A percentile compares a stretch with the other conserved stretches of the same genome.
phyloP scores from a whole-genome alignment of 1,140 invertebrate genomes.

The Drosophila leontia region DNA sequence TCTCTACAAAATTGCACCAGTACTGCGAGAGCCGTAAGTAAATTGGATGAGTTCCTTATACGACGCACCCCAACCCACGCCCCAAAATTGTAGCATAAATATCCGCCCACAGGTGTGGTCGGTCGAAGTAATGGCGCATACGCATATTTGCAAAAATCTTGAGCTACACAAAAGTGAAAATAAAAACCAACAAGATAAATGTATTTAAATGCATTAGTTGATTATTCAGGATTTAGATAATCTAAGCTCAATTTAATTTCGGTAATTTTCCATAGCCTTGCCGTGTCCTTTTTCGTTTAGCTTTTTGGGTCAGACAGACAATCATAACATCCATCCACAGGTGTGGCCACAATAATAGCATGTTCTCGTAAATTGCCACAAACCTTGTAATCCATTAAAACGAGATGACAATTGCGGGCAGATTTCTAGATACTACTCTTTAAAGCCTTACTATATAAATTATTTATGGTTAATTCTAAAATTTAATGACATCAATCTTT shows the following conservation, averaged over 20 bases:
- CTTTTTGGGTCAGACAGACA: constrained; percentile 20
- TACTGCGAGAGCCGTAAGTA: constrained; percentile 92
- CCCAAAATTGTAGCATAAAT: not conserved
- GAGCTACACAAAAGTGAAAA: not conserved
- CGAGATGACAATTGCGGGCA: not conserved
- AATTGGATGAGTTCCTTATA: not conserved
- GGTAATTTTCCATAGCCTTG: constrained; percentile 1
- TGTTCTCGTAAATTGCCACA: constrained; percentile 3
- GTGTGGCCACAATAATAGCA: constrained; percentile 11
- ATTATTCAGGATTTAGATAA: not conserved
- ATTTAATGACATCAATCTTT: not conserved
- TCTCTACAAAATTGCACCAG: too few species aligned
- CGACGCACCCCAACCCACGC: not conserved
- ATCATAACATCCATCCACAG: constrained; percentile 14
- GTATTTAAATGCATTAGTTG: not conserved
- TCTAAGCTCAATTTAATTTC: not conserved
- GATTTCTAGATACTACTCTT: not conserved
- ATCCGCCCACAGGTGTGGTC: constrained; percentile 15
- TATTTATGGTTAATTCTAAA: too few species aligned
- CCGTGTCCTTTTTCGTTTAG: constrained; percentile 9
- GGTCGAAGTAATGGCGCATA: constrained; percentile 13
- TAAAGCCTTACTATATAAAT: not conserved
- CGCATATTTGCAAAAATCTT: constrained; percentile 4
- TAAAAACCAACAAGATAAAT: not conserved
- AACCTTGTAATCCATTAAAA: constrained; percentile 9